Percentiles rank a stretch among this genome's conserved stretches.
Evolutionary conservation across 2,888 invertebrate species (phyloP).

Genomic region (Rosalia funebris): DNA sequence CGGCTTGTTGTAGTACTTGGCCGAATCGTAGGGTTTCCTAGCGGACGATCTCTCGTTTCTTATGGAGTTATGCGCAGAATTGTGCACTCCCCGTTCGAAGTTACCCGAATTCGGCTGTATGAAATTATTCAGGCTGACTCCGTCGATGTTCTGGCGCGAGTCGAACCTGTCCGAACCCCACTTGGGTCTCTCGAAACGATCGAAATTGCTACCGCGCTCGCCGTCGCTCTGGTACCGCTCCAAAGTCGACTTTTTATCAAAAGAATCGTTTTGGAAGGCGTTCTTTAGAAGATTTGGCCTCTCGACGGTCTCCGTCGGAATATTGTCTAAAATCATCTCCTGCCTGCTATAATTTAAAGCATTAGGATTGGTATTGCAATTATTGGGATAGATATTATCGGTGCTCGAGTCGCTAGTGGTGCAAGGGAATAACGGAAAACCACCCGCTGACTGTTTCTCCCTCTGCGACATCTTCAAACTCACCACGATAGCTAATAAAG

Average conservation of each 20-base stretch:
- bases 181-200: constrained; percentile 70
- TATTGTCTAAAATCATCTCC: constrained; percentile 64
- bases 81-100: constrained; percentile 55
- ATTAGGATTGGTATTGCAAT: constrained; percentile 87
- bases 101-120: constrained; percentile 55
- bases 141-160: constrained; percentile 65
- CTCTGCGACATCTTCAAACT: constrained; percentile 74
- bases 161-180: constrained; percentile 69
- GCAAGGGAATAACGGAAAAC: constrained; percentile 83
- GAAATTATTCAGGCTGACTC: constrained; percentile 55
- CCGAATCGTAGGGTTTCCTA: constrained; percentile 58
- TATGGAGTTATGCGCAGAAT: constrained; percentile 52
- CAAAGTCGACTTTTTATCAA: constrained; percentile 72
- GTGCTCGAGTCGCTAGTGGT: constrained; percentile 86
- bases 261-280: constrained; percentile 71
- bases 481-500: constrained; percentile 86
- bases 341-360: constrained; percentile 80
- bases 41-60: constrained; percentile 55
- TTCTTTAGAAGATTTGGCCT: constrained; percentile 68
- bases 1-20: constrained; percentile 60
- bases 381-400: constrained; percentile 86
- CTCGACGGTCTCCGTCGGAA: constrained; percentile 64
- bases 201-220: constrained; percentile 65
- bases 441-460: constrained; percentile 77
- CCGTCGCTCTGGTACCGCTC: constrained; percentile 72